phyloP scores from a whole-genome alignment of 2,797 vertebrate genomes.

The Varecia variegata region DNA sequence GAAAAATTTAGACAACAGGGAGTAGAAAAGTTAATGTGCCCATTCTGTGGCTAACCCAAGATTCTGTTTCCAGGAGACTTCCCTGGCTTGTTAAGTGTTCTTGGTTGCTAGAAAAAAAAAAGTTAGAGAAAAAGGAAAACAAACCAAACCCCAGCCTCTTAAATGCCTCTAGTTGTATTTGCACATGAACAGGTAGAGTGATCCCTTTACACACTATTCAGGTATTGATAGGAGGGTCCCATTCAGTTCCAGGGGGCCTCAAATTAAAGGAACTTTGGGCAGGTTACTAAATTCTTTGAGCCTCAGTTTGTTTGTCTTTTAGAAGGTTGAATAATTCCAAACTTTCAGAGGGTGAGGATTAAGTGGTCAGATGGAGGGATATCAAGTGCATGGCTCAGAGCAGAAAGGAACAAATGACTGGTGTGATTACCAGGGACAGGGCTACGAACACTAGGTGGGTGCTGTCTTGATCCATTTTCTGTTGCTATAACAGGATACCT shows the following conservation, averaged over 20 bases:
- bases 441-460: not conserved
- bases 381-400: not conserved
- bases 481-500: not conserved
- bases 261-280: not conserved
- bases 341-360: not conserved
- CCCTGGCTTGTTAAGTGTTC: not conserved
- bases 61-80: slow-evolving; percentile 18
- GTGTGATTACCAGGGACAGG: not conserved
- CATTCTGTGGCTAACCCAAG: not conserved
- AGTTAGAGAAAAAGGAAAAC: not conserved
- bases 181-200: not conserved
- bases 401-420: not conserved
- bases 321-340: not conserved
- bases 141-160: not conserved
- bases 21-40: not conserved
- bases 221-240: not conserved
- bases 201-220: not conserved
- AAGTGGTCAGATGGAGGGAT: not conserved
- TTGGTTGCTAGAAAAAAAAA: not conserved
- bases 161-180: not conserved
- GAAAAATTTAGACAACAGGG: not conserved
- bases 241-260: not conserved
- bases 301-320: not conserved
- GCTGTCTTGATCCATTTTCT: not conserved
- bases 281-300: not conserved